Base-by-base conservation (phyloP, 2,113 vertebrate species). In the Chloroceryle aenea region DNA sequence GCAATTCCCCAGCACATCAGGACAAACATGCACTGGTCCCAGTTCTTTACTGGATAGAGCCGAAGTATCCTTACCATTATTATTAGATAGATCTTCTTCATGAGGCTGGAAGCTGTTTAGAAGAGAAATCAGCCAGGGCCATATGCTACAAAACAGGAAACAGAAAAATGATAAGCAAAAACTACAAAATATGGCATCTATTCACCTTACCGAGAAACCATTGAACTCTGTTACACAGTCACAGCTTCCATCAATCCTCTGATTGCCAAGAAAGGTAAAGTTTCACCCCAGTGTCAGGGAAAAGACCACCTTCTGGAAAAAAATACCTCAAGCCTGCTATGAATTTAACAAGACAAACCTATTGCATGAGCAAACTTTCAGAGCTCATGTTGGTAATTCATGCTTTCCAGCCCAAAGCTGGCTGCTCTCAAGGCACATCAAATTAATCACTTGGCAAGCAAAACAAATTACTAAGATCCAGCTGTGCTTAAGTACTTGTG, bases 51-150 rank as follows among this genome's bases (percentile, higher is more conserved):
- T 73, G 58, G 69, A 68, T 43, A 85, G n/a, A 23, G 27, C 21
- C 45, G 17, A 75, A 66, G 8, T 7, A 53, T 36, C 43, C 97
- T 98, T 98, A 99, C 99, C 99, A 95, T 99, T 99, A 73, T 97
- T 97, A 82, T 85, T 98, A 52, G 98, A 98, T 22, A 99, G 97
- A 92, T 99, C 99, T 58, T 99, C 99, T 80, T 99, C 99, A 84
- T 98, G 99, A 64, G 99, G 99, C 91, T 99, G 99, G 97, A 99
- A 99, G 95, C 99, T 99, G 97, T 99, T 99, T 59, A 99, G 98
- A 94, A 99, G 98, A 84, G 99, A 99, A 89, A 99, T 99, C 71
- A 99, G 97, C 99, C 99, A 99, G 30, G 99, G 99, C 99, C 99
- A 99, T 97, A 99, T 97, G 78, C 99, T 99, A 90, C 68, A 94